These are phyloP conservation scores for Zygothrica quintamaculata DNA, from an alignment of 2,888 invertebrate species.

Conservation along the genomic window DNA sequence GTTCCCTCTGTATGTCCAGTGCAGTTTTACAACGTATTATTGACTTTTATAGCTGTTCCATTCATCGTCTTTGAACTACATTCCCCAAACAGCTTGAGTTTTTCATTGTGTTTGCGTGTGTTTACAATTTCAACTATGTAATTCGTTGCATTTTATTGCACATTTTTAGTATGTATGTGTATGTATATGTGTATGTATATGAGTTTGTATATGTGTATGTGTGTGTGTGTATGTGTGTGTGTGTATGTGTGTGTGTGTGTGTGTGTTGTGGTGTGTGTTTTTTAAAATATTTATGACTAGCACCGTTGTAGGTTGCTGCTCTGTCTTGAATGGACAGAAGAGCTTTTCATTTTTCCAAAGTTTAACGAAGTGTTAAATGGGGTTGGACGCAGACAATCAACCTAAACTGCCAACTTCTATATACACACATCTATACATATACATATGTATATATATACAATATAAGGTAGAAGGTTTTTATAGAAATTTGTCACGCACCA, in stretches of 20 bases:
- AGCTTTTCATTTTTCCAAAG: slow-evolving; percentile 56
- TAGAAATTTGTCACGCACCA: slow-evolving; percentile 80
- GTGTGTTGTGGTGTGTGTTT: no score
- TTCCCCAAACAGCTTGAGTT: slow-evolving; percentile 22
- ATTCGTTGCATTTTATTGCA: slow-evolving; percentile 78
- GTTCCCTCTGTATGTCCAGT: slow-evolving; percentile 18
- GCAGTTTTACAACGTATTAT: slow-evolving; percentile 60
- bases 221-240: no score
- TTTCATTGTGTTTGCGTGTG: slow-evolving; percentile 48
- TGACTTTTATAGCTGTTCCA: slow-evolving; percentile 70
- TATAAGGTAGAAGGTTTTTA: slow-evolving; percentile 58
- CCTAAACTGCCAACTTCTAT: no score
- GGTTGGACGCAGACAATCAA: slow-evolving; percentile 31
- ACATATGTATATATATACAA: slow-evolving; percentile 2
- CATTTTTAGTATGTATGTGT: slow-evolving; percentile 41
- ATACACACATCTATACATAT: slow-evolving; percentile 1
- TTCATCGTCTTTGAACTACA: slow-evolving; percentile 32
- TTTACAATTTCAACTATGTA: slow-evolving; percentile 80
- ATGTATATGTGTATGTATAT: slow-evolving; percentile 17
- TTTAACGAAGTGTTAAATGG: slow-evolving; percentile 79
- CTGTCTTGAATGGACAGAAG: slow-evolving; percentile 10
- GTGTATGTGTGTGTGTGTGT: no score
- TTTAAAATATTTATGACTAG: slow-evolving; percentile 70
- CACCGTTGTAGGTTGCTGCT: slow-evolving; percentile 38
- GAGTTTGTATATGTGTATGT: slow-evolving; percentile 4